A percentile compares a stretch with the other conserved stretches of the same genome.
Conservation (phyloP, 1,140 invertebrate genomes). For the Stegodyphus dumicola region DNA sequence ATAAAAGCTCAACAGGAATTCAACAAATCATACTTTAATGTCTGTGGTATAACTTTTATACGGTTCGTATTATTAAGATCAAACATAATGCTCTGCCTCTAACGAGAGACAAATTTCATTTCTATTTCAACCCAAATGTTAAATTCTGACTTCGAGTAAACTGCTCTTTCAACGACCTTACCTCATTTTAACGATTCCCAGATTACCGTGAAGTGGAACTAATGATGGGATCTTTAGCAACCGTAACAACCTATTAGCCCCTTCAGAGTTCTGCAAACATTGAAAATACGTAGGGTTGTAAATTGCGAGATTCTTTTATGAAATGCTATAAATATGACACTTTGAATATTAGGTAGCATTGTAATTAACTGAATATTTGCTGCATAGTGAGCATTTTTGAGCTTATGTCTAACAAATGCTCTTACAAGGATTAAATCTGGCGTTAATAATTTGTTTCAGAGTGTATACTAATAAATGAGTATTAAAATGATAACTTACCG, state of each 20-base stretch:
- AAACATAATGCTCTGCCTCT: background rate
- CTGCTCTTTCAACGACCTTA: slow-evolving; percentile 32
- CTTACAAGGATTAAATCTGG: too few species aligned
- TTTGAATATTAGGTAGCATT: slow-evolving; percentile 25
- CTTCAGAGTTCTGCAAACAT: slow-evolving; percentile 25
- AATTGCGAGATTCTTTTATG: slow-evolving; percentile 34
- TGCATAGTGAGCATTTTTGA: too few species aligned
- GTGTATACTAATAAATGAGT: too few species aligned
- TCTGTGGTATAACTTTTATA: background rate
- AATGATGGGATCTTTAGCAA: slow-evolving; percentile 20
- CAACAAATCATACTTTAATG: background rate
- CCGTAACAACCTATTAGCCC: slow-evolving; percentile 40
- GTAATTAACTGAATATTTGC: background rate
- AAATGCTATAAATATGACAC: slow-evolving; percentile 20
- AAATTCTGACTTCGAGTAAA: background rate
- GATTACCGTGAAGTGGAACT: slow-evolving; percentile 41
- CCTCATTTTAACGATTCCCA: slow-evolving; percentile 27
- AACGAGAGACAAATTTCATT: slow-evolving; percentile 11
- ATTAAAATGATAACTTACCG: too few species aligned
- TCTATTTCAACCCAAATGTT: background rate
- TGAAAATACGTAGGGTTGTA: slow-evolving; percentile 7
- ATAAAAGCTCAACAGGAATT: background rate
- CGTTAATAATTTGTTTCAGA: too few species aligned
- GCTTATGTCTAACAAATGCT: too few species aligned
- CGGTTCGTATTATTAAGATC: background rate